Evolutionary conservation across 2,888 invertebrate genomes (phyloP).

Genomic region (Cryptocheilus praepositus): DNA sequence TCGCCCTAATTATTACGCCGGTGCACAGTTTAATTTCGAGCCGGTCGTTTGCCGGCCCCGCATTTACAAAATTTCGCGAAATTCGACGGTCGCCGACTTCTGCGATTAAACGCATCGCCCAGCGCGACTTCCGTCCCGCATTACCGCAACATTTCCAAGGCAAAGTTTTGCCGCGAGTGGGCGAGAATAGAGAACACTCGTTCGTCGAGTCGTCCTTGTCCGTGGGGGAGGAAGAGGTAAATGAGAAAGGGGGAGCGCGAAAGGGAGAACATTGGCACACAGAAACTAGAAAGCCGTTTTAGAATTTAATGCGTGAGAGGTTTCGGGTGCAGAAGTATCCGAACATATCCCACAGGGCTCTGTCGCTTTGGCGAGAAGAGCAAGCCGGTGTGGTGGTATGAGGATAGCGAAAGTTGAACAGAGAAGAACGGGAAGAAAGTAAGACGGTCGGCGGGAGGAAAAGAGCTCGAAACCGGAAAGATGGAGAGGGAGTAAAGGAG

Average conservation of each 20-base stretch:
- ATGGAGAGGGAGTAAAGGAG: conserved; percentile 18
- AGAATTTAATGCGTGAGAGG: conserved; percentile 62
- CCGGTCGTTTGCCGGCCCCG: no score
- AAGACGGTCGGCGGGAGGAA: conserved; percentile 23
- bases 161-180: conserved; percentile 10
- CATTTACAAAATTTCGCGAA: no score
- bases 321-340: conserved; percentile 54
- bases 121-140: no score
- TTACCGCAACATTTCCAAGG: conserved; percentile 11
- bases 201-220: conserved; percentile 35
- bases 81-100: no score
- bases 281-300: conserved; percentile 61
- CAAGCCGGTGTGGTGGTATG: conserved; percentile 9
- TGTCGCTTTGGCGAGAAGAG: conserved; percentile 28
- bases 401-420: conserved; percentile 8
- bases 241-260: conserved; percentile 10
- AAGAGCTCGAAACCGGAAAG: conserved; percentile 17
- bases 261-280: neutral
- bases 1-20: no score
- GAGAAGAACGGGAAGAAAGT: conserved; percentile 18
- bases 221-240: conserved; percentile 31
- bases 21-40: no score
- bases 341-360: conserved; percentile 49
- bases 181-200: conserved; percentile 14
- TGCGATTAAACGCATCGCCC: no score